Conservation (phyloP, 2,797 vertebrate genomes). For the Garrulus glandarius region DNA sequence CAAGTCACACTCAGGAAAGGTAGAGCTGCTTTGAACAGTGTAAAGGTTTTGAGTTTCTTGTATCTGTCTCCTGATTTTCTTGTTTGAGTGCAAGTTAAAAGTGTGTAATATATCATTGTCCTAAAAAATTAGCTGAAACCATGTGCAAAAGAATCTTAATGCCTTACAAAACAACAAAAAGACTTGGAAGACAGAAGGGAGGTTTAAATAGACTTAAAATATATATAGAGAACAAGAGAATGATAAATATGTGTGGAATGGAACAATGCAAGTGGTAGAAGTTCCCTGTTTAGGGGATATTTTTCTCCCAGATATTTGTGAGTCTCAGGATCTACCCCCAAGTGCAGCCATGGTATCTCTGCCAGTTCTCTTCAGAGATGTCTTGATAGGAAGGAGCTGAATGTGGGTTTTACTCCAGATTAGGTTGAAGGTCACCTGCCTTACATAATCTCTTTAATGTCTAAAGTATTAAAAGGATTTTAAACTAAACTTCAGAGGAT, state of each 20-base stretch:
- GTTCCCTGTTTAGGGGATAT: not conserved
- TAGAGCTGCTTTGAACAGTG: constrained; percentile 25
- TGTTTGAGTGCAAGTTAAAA: not conserved
- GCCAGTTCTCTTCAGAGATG: not conserved
- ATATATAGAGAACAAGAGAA: fast-evolving
- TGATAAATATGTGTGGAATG: not conserved
- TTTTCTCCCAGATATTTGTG: fast-evolving
- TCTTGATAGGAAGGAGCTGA: not conserved
- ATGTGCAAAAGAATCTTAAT: not conserved
- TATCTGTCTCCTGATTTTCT: not conserved
- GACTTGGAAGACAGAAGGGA: not conserved
- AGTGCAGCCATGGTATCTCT: not conserved
- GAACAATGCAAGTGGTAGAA: not conserved
- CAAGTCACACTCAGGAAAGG: constrained; percentile 94
- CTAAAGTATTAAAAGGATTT: not conserved
- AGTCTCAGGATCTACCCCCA: not conserved
- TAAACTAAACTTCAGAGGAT: not conserved
- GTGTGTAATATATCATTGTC: fast-evolving
- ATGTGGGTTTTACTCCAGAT: not conserved
- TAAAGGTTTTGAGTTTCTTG: fast-evolving
- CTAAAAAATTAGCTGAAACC: not conserved
- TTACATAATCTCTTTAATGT: not conserved
- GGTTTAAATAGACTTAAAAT: not conserved
- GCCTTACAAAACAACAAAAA: not conserved
- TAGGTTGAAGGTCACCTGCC: not conserved